These are phyloP conservation scores for Eudasyphora cyanicolor DNA, from an alignment of 2,888 invertebrate genomes.

Conservation along the genomic window DNA sequence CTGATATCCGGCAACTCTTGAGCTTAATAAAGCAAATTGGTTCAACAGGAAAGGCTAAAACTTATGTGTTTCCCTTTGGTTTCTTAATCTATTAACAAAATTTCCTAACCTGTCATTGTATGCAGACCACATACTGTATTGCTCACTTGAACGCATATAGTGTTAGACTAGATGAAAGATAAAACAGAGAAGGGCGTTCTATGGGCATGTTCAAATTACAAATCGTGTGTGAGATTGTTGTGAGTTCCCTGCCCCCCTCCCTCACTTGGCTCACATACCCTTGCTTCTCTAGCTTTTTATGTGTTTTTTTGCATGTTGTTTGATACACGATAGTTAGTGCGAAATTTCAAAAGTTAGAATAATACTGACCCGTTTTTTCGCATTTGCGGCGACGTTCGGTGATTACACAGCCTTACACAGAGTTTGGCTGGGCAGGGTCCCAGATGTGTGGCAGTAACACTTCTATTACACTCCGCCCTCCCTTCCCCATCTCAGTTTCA, in stretches of 20 bases:
- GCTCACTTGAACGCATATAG: background rate
- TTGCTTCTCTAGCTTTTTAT: background rate
- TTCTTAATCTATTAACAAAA: no score
- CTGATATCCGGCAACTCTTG: no score
- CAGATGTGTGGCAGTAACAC: background rate
- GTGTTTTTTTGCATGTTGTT: conserved; percentile 16
- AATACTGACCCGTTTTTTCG: conserved; percentile 21
- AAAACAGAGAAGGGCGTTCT: background rate
- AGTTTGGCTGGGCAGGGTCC: background rate
- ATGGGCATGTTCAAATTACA: background rate
- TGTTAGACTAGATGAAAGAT: background rate
- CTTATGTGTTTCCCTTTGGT: no score
- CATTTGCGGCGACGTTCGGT: background rate
- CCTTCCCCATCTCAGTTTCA: no score
- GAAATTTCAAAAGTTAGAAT: conserved; percentile 19
- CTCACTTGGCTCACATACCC: no score
- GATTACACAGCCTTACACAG: no score
- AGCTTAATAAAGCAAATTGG: no score
- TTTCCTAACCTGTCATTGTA: background rate
- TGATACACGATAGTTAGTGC: conserved; percentile 14
- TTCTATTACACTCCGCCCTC: conserved; percentile 15
- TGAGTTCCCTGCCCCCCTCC: background rate
- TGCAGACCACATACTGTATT: background rate
- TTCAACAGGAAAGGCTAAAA: no score
- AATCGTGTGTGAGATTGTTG: conserved; percentile 10